Conservation (phyloP, 2,888 invertebrate species). For the Luperina testacea region DNA sequence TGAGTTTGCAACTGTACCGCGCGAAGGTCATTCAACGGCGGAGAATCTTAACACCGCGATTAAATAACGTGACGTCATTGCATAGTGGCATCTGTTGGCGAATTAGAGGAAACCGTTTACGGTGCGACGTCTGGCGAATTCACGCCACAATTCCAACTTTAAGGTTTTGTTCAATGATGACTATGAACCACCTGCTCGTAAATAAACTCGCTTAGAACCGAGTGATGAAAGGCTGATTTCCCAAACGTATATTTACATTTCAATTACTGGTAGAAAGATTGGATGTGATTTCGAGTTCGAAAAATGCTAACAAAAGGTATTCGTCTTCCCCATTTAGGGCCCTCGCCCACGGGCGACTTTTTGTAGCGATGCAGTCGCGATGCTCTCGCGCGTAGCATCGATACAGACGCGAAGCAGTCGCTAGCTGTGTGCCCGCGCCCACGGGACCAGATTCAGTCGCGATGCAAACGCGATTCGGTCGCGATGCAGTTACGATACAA, state of each 20-base stretch:
- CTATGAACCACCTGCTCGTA: slow-evolving; percentile 26
- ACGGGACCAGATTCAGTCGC: no score
- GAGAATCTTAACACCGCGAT: slow-evolving; percentile 49
- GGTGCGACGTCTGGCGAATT: slow-evolving; percentile 16
- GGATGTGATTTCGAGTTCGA: not conserved
- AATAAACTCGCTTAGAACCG: not conserved
- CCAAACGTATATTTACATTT: not conserved
- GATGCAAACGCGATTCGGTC: no score
- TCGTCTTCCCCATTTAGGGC: not conserved
- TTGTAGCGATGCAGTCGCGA: no score
- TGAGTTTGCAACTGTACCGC: slow-evolving; percentile 16
- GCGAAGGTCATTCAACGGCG: slow-evolving; percentile 30
- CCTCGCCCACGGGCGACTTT: no score
- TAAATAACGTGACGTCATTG: slow-evolving; percentile 39
- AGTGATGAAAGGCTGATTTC: slow-evolving; percentile 3
- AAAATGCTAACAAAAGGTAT: not conserved
- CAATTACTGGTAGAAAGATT: not conserved
- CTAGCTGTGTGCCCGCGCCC: no score
- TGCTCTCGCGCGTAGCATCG: no score
- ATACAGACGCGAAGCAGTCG: no score
- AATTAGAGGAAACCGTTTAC: not conserved
- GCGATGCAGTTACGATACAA: no score
- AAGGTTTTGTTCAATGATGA: not conserved
- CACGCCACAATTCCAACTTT: not conserved
- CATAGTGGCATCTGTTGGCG: slow-evolving; percentile 48